phyloP scores from a whole-genome alignment of 2,797 vertebrate genomes.

The Hippopotamyrus pictus region DNA sequence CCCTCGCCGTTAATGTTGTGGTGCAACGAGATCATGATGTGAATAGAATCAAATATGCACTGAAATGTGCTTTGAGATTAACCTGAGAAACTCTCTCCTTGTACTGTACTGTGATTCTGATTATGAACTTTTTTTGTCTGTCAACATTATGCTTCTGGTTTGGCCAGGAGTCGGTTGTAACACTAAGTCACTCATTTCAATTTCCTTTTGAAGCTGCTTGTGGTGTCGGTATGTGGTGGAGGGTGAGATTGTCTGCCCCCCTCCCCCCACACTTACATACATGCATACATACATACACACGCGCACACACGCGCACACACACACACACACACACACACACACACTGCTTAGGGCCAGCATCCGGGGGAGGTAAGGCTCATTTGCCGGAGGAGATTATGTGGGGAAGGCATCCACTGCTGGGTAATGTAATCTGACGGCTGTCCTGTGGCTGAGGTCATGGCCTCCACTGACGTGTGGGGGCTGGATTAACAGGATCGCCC shows the following conservation, averaged over 20 bases:
- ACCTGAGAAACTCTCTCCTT: background rate
- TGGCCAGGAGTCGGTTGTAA: background rate
- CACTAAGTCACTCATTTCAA: background rate
- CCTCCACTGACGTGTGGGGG: background rate
- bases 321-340: background rate
- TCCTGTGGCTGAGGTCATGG: background rate
- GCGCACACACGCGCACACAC: background rate
- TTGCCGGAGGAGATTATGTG: background rate
- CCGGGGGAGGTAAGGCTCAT: background rate
- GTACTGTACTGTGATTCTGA: background rate
- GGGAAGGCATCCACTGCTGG: background rate
- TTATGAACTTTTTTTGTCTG: background rate
- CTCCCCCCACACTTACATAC: background rate
- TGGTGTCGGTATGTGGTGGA: background rate
- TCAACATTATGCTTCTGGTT: background rate
- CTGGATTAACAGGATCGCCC: background rate
- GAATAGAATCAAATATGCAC: constrained; percentile 5
- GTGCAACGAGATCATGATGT: background rate
- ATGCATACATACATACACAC: background rate
- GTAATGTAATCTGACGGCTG: constrained; percentile 14
- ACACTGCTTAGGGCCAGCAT: background rate
- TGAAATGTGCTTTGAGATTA: background rate
- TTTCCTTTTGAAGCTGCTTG: background rate
- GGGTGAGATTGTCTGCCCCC: background rate
- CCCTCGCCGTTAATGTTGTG: background rate